Percentiles rank a stretch among this genome's conserved stretches.
phyloP scores from a whole-genome alignment of 1,140 invertebrate species.

The Heliconius eleuchia region DNA sequence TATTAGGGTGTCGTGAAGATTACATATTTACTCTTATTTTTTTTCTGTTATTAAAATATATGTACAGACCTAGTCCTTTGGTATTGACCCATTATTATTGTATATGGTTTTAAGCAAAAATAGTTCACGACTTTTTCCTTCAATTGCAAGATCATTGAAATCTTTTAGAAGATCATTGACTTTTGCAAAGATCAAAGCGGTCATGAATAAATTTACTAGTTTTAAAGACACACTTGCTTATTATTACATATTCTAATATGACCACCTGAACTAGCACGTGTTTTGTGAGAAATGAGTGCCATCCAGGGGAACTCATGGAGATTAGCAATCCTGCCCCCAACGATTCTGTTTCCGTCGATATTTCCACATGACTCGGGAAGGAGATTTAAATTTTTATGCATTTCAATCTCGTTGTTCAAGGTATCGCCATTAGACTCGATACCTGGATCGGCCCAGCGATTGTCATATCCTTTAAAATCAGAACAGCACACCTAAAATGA shows the following conservation, averaged over 20 bases:
- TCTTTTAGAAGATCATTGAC: no score
- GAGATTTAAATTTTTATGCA: conserved; percentile 28
- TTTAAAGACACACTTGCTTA: not conserved
- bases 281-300: conserved; percentile 40
- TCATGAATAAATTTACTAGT: no score
- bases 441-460: not conserved
- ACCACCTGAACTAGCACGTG: conserved; percentile 26
- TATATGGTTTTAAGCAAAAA: no score
- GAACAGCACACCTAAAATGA: conserved; percentile 32
- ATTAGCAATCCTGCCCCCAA: conserved; percentile 32
- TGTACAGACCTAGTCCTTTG: no score
- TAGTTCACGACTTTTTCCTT: no score
- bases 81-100: no score
- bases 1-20: no score
- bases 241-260: not conserved
- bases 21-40: no score
- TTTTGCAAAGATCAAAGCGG: no score
- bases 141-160: no score
- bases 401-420: not conserved
- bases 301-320: conserved; percentile 48
- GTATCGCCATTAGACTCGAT: not conserved
- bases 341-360: conserved; percentile 34
- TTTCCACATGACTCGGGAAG: conserved; percentile 35
- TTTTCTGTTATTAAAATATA: no score
- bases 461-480: conserved; percentile 18